Percentiles rank a stretch among this genome's conserved stretches.
These are phyloP conservation scores for Halisarca cf. caerulea DNA, from an alignment of 37 sponge, comb jelly and placozoan genomes.

Conservation along the genomic window DNA sequence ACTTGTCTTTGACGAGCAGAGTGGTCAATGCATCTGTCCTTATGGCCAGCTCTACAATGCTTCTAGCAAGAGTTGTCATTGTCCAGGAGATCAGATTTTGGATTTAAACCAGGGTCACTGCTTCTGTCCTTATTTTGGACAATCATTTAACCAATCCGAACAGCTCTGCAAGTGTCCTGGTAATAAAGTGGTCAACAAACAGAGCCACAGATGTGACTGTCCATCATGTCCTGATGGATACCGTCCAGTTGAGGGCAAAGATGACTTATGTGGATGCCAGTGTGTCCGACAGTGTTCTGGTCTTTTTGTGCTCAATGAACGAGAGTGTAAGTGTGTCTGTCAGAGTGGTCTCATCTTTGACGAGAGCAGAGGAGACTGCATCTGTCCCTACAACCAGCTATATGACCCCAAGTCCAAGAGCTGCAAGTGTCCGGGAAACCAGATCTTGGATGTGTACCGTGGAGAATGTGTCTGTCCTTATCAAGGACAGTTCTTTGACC, in stretches of 20 bases:
- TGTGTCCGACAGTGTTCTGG: neutral
- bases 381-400: neutral
- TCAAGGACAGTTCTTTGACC: neutral
- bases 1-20: neutral
- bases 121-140: neutral
- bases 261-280: neutral
- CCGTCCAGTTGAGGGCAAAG: neutral
- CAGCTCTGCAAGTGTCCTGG: slow-evolving; percentile 1
- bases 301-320: neutral
- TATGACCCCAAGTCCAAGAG: neutral
- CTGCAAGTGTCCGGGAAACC: neutral
- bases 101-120: neutral
- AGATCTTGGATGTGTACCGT: neutral
- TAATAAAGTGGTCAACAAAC: neutral
- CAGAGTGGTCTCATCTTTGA: neutral
- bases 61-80: neutral
- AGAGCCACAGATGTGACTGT: neutral
- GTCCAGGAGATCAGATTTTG: neutral
- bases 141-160: neutral
- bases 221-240: neutral
- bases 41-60: neutral
- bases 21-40: slow-evolving; percentile 11
- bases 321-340: slow-evolving; percentile 7
- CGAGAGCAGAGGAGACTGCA: neutral
- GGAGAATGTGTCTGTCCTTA: slow-evolving; percentile 6